Base-by-base conservation (phyloP, 2,888 invertebrate genomes). In the Hetaerina titia region DNA sequence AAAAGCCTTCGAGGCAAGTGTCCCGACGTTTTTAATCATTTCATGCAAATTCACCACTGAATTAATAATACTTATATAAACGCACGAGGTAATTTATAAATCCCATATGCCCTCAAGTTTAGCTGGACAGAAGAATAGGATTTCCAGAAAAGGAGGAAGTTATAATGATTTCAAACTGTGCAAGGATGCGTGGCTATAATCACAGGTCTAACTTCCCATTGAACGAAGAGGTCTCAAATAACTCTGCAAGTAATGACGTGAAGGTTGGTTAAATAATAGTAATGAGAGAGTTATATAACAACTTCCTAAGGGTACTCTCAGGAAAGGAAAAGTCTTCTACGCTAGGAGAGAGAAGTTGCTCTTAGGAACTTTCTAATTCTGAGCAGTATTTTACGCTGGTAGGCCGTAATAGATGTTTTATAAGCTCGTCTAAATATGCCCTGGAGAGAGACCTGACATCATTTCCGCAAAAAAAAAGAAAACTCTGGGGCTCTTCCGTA, bases 351-450 rank as follows among this genome's bases (percentile, higher is more conserved):
- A 81, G 81, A 31, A 81, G 31, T 31, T 25, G 2, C 31, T 69
- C 81, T 31, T 31, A 31, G 81, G 13, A 81, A 81, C 81, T 81
- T 81, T 81, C 81, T 81, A 81, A 81, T 81, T 81, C 81, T 81
- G 31, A 81, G 45, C 45, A 45, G 81, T 81, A 81, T 81, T 81
- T 81, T 31, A 81, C 81, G 31, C 31, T 13, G 31, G 81, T 81
- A 1, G 45, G 45, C 45, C 81, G 81, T 81, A 81, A 81, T 81
- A 81, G 81, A 5, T 31, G 81, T 81, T 81, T 81, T 81, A 81
- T 81, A 81, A 81, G 81, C 7, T 13, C 31, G 31, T 81, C 81
- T 31, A 22, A 81, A 25, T 31, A 81, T 81, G 81, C 31, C 25
- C 81, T 81, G 81, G 25, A 81, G 11, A 81, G 11, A 45, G 45